Base-by-base conservation (phyloP, 2,797 vertebrate genomes). In the Dendrocincla fuliginosa region DNA sequence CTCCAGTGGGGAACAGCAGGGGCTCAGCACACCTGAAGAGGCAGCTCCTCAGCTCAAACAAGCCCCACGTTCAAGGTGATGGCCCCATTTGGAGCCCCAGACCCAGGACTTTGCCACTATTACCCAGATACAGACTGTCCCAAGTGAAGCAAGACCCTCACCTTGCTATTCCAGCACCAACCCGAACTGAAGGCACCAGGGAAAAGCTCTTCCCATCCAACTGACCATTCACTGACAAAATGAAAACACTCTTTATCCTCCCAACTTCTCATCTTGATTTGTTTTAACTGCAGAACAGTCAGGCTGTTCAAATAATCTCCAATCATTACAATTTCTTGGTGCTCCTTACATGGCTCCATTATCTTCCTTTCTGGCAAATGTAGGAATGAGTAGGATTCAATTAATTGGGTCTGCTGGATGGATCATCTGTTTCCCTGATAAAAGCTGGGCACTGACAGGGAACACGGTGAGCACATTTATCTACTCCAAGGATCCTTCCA, bases 401-500 rank as follows among this genome's bases (percentile, higher is more conserved):
- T 91, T 88, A 84, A 76, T 82, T 61, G 56, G 50, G 49, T 20
- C 73, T 93, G 86, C 73, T 53, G 87, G 80, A 78, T 9, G 49
- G 88, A 88, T 92, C 90, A 84, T 64, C 80, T 28, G 22, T 75
- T 86, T 84, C 65, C 60, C 65, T 75, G 90, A 87, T 89, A 94
- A 84, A 84, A 44, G 50, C 76, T 61, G 33, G 16, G 67, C 25
- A 65, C 37, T 61, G 84, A 49, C 92, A 90, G 59, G 56, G 80
- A 91, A 93, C 80, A 75, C 0, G 0, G 85, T 3, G 61, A 84
- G 73, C 79, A 71, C 42, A 11, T 84, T 86, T 65, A 89, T 69
- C 90, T 78, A 20, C 1, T 20, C 9, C 42, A 57, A 68, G 57
- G 9, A 90, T 79, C 77, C 65, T 59, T 82, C 74, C 84, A 86